A percentile compares a stretch with the other conserved stretches of the same genome.
These are phyloP conservation scores for Platanista minor DNA, from an alignment of 2,113 vertebrate genomes.

Conservation along the genomic window DNA sequence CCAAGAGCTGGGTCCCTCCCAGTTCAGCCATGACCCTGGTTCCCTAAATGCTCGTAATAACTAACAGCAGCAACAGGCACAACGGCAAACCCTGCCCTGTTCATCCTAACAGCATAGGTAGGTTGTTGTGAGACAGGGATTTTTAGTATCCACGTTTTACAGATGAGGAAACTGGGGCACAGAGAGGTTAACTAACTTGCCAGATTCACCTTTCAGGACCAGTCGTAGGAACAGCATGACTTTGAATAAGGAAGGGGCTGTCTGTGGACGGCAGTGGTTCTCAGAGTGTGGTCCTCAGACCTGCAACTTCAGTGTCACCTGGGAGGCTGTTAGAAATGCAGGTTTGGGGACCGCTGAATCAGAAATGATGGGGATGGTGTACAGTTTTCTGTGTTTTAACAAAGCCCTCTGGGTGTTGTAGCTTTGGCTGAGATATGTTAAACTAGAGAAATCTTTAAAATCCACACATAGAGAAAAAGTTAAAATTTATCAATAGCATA, in stretches of 20 bases:
- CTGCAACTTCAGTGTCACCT: background rate
- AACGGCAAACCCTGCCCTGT: background rate
- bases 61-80: background rate
- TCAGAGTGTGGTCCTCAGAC: background rate
- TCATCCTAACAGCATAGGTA: fast-evolving
- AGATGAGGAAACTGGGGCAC: background rate
- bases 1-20: background rate
- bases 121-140: background rate
- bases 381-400: background rate
- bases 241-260: background rate
- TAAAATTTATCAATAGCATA: background rate
- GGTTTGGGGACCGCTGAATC: background rate
- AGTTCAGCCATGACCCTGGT: background rate
- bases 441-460: background rate
- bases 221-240: background rate
- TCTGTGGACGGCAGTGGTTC: background rate
- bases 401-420: background rate
- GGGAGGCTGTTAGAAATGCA: background rate
- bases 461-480: background rate
- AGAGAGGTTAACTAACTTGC: background rate
- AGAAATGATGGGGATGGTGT: background rate
- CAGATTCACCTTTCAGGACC: background rate
- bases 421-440: background rate
- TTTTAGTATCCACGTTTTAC: background rate
- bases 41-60: background rate